Evolutionary conservation across 2,797 vertebrate species (phyloP).

Genomic region (Karalla daura): DNA sequence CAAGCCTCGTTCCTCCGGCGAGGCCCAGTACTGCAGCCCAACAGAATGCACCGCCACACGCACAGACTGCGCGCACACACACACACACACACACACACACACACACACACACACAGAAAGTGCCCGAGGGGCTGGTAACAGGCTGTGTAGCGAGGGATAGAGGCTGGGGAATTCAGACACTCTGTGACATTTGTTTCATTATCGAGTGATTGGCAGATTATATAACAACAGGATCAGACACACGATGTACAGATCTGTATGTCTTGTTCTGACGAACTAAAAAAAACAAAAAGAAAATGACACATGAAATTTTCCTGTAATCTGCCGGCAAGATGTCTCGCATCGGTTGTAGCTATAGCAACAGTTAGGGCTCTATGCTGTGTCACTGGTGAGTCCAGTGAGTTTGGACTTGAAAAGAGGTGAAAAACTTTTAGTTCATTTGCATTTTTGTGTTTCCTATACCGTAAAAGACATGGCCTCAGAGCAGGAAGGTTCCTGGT

Average conservation of each 20-base stretch:
- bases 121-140: conserved; percentile 70
- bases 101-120: conserved; percentile 28
- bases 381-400: background rate
- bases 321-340: background rate
- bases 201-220: conserved; percentile 61
- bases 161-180: conserved; percentile 53
- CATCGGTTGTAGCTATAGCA: conserved; percentile 16
- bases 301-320: background rate
- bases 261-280: background rate
- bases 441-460: too few relatives aligned
- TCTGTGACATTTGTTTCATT: conserved; percentile 69
- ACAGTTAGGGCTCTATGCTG: too few relatives aligned
- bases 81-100: conserved; percentile 19
- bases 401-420: too few relatives aligned
- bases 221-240: conserved; percentile 55
- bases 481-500: too few relatives aligned
- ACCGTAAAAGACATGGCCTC: too few relatives aligned
- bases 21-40: conserved; percentile 55
- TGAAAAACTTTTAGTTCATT: too few relatives aligned
- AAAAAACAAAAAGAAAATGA: background rate
- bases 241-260: background rate
- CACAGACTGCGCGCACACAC: conserved; percentile 14
- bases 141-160: conserved; percentile 53
- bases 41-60: conserved; percentile 63
- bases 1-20: conserved; percentile 66